Conservation (phyloP, 1,140 invertebrate genomes). For the Holcopasites calliopsidis region DNA sequence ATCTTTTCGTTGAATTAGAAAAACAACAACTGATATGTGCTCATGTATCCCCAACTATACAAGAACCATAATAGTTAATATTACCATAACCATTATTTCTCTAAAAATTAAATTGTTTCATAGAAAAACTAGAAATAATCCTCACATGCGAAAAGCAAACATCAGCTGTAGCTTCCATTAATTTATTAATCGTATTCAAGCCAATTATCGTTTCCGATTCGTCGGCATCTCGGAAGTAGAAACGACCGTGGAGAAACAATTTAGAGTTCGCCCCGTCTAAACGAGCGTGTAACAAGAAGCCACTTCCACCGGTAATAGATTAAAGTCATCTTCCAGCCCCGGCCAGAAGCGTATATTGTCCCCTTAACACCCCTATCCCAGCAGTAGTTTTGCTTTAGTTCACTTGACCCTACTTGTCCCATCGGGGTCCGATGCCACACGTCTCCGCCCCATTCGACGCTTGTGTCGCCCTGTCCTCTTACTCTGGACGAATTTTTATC, state of each 20-base stretch:
- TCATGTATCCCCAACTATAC: too few species aligned
- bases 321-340: slow-evolving; percentile 74
- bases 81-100: too few species aligned
- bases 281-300: slow-evolving; percentile 79
- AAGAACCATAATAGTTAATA: too few species aligned
- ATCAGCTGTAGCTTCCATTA: too few species aligned
- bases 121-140: too few species aligned
- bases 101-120: too few species aligned
- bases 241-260: slow-evolving; percentile 31
- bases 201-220: not conserved
- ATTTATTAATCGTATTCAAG: too few species aligned
- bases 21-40: too few species aligned
- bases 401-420: slow-evolving; percentile 78
- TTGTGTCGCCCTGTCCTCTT: slow-evolving; percentile 40
- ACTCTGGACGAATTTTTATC: slow-evolving; percentile 22
- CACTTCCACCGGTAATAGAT: slow-evolving; percentile 78
- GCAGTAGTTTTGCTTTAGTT: slow-evolving; percentile 75
- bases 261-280: slow-evolving; percentile 62
- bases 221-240: not conserved
- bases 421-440: slow-evolving; percentile 36
- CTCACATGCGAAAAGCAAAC: too few species aligned
- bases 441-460: slow-evolving; percentile 36
- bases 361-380: slow-evolving; percentile 74
- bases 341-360: slow-evolving; percentile 70
- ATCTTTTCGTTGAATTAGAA: too few species aligned